Conservation (phyloP, 2,888 invertebrate genomes). For the Eupeodes latifasciatus region DNA sequence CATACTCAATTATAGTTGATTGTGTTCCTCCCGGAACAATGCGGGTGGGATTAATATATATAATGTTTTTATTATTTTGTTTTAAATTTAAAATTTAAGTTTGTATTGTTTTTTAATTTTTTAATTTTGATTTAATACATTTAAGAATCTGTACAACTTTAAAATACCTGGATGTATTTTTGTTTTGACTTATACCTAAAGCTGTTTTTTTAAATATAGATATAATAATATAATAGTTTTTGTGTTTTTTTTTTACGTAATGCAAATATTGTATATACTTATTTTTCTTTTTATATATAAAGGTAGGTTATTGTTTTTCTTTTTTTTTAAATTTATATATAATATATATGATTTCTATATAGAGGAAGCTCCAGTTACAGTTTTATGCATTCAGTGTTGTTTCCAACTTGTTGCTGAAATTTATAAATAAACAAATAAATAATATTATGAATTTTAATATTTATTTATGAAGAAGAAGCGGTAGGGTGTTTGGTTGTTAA, state of each 20-base stretch:
- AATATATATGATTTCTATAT: conserved; percentile 61
- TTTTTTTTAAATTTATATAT: conserved; percentile 42
- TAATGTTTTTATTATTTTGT: background rate
- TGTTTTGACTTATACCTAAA: conserved; percentile 60
- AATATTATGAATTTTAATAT: too few species aligned
- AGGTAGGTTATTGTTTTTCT: conserved; percentile 67
- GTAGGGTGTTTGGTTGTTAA: too few species aligned
- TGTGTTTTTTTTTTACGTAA: conserved; percentile 32
- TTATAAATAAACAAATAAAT: conserved; percentile 35
- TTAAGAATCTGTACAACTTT: conserved; percentile 53
- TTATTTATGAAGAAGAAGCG: too few species aligned
- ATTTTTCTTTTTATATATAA: conserved; percentile 40
- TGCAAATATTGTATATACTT: conserved; percentile 63
- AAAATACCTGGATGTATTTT: conserved; percentile 31
- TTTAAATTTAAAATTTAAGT: background rate
- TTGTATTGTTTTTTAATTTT: conserved; percentile 9
- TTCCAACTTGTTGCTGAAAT: conserved; percentile 94
- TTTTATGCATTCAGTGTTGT: conserved; percentile 86
- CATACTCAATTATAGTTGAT: conserved; percentile 64
- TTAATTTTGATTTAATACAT: conserved; percentile 21
- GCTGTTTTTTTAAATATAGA: conserved; percentile 21
- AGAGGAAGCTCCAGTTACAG: conserved; percentile 74
- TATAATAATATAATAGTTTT: conserved; percentile 24
- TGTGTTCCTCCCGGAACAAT: conserved; percentile 71
- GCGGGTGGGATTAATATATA: conserved; percentile 66